phyloP scores from a whole-genome alignment of 2,888 invertebrate species.

The Acanthosepion esculentum region DNA sequence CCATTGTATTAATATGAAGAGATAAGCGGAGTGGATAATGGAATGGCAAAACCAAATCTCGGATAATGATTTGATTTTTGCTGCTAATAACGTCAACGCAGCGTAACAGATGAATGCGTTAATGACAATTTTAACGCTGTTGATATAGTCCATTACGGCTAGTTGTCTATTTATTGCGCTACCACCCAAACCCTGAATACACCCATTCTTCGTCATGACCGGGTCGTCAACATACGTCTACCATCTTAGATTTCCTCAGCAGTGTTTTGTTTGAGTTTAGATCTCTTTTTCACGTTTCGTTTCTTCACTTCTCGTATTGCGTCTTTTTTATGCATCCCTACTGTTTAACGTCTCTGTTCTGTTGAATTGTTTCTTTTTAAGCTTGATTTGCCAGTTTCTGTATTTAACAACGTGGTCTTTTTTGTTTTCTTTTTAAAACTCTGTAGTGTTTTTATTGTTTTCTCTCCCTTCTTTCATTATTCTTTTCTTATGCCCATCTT shows the following conservation, averaged over 20 bases:
- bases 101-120: slow-evolving; percentile 10
- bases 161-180: background rate
- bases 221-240: background rate
- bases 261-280: background rate
- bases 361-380: too few relatives aligned
- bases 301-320: background rate
- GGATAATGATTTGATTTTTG: slow-evolving; percentile 6
- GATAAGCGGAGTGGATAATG: slow-evolving; percentile 12
- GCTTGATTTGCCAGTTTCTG: too few relatives aligned
- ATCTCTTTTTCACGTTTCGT: background rate
- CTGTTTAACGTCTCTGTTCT: background rate
- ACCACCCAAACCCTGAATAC: background rate
- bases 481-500: too few relatives aligned
- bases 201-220: background rate
- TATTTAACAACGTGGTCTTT: too few relatives aligned
- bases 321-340: background rate
- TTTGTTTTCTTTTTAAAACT: too few relatives aligned
- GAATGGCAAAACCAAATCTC: slow-evolving; percentile 33
- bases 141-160: slow-evolving; percentile 33
- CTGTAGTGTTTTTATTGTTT: too few relatives aligned
- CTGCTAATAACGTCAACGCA: slow-evolving; percentile 8
- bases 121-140: slow-evolving; percentile 33
- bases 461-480: too few relatives aligned
- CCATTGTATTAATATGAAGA: slow-evolving; percentile 1
- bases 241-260: background rate